Evolutionary conservation across 2,888 invertebrate genomes (phyloP).

Genomic region (Drosophila acutilabella): DNA sequence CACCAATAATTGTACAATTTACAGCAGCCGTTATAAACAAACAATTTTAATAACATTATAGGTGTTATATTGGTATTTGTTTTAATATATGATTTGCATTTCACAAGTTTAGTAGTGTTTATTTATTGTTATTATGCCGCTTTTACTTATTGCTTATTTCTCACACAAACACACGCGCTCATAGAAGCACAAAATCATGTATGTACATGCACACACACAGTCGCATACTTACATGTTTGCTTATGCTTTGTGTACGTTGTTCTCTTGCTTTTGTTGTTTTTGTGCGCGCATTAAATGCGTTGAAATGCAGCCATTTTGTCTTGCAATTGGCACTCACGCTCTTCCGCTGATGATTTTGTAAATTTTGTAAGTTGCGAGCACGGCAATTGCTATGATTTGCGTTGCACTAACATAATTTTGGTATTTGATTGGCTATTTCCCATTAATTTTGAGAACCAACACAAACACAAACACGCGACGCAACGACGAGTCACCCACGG

Average conservation of each 20-base stretch:
- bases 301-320: constrained; percentile 76
- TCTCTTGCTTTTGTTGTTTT: constrained; percentile 52
- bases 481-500: constrained; percentile 63
- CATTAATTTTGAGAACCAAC: constrained; percentile 26
- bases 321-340: constrained; percentile 60
- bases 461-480: constrained; percentile 48
- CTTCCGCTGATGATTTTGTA: constrained; percentile 30
- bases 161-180: constrained; percentile 6
- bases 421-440: constrained; percentile 14
- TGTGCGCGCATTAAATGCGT: constrained; percentile 70
- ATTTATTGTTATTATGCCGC: constrained; percentile 52
- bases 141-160: constrained; percentile 26
- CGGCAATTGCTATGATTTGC: constrained; percentile 19
- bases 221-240: constrained; percentile 58
- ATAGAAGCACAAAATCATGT: constrained; percentile 16
- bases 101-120: constrained; percentile 40
- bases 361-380: constrained; percentile 7
- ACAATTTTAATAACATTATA: constrained; percentile 16
- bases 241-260: constrained; percentile 68
- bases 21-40: constrained; percentile 36
- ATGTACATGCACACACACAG: constrained; percentile 16
- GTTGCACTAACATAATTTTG: constrained; percentile 34
- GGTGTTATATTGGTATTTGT: constrained; percentile 20
- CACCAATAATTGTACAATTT: background rate
- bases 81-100: constrained; percentile 26